Conservation (phyloP, 2,888 invertebrate species). For the Cyclophora albipunctata region DNA sequence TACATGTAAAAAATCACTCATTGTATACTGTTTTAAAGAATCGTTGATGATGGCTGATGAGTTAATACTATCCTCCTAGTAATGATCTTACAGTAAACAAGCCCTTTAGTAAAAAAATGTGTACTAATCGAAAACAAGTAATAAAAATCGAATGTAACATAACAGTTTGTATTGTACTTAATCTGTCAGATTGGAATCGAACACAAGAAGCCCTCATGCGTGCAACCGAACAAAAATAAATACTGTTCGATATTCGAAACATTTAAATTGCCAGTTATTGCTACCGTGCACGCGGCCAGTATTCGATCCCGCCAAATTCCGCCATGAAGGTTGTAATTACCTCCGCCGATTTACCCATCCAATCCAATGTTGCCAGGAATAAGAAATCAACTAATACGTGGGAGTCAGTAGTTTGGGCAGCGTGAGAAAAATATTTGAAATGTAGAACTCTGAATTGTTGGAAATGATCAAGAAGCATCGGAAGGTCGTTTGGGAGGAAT, state of each 20-base stretch:
- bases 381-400: slow-evolving; percentile 69
- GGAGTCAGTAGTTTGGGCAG: slow-evolving; percentile 53
- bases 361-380: slow-evolving; percentile 59
- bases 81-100: too few species aligned
- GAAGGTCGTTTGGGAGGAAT: too few species aligned
- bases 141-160: too few species aligned
- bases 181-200: too few species aligned
- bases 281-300: slow-evolving; percentile 67
- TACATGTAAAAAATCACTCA: too few species aligned
- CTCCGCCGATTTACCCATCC: slow-evolving; percentile 61
- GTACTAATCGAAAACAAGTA: too few species aligned
- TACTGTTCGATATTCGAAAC: slow-evolving; percentile 66
- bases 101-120: too few species aligned
- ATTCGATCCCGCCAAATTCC: slow-evolving; percentile 59
- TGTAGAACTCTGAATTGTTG: slow-evolving; percentile 12
- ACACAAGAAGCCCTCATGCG: too few species aligned
- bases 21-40: too few species aligned
- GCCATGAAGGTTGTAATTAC: slow-evolving; percentile 61
- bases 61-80: too few species aligned
- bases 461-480: slow-evolving; percentile 5
- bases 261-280: slow-evolving; percentile 73
- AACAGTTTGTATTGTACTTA: too few species aligned
- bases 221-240: slow-evolving; percentile 9
- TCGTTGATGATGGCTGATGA: too few species aligned
- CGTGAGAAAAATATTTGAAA: slow-evolving; percentile 60